A percentile compares a stretch with the other conserved stretches of the same genome.
Evolutionary conservation across 2,888 invertebrate genomes (phyloP).

Genomic region (Coleophora deauratella): DNA sequence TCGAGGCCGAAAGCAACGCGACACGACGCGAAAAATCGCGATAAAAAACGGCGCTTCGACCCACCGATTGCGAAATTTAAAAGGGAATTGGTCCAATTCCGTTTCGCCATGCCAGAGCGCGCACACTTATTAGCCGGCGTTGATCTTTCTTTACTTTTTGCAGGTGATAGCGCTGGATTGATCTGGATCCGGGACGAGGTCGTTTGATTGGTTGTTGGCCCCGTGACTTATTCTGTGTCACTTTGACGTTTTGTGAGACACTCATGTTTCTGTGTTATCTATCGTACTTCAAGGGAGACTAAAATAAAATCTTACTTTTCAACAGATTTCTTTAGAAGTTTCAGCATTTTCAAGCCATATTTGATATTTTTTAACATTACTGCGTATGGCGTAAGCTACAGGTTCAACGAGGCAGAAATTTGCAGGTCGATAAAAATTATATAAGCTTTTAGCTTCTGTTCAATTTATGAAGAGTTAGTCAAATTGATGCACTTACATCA

Average conservation of each 20-base stretch:
- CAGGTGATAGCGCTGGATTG: constrained; percentile 53
- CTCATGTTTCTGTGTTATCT: not conserved
- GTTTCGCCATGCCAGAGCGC: constrained; percentile 63
- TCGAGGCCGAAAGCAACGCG: not conserved
- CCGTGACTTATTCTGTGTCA: constrained; percentile 42
- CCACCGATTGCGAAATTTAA: constrained; percentile 52
- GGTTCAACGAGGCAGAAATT: no score
- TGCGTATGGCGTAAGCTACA: no score
- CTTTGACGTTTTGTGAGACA: not conserved
- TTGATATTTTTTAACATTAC: no score
- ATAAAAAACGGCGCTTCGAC: constrained; percentile 34
- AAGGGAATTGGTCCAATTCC: constrained; percentile 58
- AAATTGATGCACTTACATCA: no score
- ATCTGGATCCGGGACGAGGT: constrained; percentile 35
- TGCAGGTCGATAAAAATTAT: no score
- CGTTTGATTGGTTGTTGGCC: constrained; percentile 42
- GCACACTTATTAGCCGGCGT: constrained; percentile 63
- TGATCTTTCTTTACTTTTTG: constrained; percentile 60
- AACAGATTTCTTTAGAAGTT: no score
- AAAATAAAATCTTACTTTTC: no score
- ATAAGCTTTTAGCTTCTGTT: no score
- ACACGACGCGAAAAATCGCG: constrained; percentile 10
- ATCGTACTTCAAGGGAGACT: not conserved
- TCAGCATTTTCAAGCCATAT: no score
- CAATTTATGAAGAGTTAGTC: no score